These are phyloP conservation scores for Dromaius novaehollandiae DNA, from an alignment of 2,113 vertebrate genomes.

Conservation along the genomic window DNA sequence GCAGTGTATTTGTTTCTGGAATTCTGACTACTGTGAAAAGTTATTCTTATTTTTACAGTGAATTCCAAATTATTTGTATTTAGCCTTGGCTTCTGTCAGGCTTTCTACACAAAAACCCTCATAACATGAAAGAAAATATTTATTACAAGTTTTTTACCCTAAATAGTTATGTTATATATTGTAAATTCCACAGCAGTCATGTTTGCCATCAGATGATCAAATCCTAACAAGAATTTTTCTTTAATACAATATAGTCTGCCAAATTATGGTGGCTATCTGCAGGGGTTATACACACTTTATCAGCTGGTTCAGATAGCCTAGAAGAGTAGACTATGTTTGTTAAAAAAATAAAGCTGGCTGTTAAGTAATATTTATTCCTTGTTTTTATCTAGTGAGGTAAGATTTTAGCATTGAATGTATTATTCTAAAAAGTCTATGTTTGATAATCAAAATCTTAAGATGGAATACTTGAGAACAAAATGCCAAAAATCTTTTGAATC, in stretches of 20 bases:
- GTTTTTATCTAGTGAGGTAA: background rate
- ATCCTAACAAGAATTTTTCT: background rate
- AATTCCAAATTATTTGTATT: background rate
- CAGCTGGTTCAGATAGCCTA: background rate
- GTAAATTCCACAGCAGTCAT: background rate
- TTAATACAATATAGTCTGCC: background rate
- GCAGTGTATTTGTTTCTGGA: background rate
- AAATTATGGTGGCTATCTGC: background rate
- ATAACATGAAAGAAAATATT: background rate
- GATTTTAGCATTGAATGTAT: background rate
- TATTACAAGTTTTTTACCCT: background rate
- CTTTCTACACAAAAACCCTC: background rate
- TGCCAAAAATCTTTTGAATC: background rate
- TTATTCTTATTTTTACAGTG: background rate
- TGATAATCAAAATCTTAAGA: background rate
- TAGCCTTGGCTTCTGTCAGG: background rate
- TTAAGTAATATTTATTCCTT: background rate
- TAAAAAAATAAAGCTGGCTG: background rate
- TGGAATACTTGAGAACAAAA: background rate
- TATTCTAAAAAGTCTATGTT: background rate
- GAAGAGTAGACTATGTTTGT: background rate
- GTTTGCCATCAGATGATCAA: background rate
- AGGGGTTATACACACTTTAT: background rate
- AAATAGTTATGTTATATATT: background rate
- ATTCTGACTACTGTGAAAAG: background rate